Evolutionary conservation across 2,888 invertebrate genomes (phyloP).

Genomic region (Lasioglossum pauxillum): DNA sequence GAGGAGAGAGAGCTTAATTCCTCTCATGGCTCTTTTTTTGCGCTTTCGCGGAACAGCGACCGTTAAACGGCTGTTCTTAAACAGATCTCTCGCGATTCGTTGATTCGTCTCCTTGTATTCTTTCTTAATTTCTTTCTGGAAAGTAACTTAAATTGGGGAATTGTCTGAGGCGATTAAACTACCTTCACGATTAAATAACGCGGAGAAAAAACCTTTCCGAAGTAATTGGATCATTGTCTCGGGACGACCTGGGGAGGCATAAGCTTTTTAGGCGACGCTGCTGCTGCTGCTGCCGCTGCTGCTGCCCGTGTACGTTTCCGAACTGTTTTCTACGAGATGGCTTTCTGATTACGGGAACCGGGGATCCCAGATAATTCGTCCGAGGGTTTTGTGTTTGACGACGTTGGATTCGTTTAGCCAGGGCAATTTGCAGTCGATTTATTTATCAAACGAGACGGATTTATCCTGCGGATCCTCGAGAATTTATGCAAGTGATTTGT

Average conservation of each 20-base stretch:
- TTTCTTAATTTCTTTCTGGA: slow-evolving; percentile 19
- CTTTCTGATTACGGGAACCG: neutral
- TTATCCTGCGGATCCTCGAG: neutral
- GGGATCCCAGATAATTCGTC: neutral
- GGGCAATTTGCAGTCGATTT: slow-evolving; percentile 1
- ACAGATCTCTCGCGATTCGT: slow-evolving; percentile 37
- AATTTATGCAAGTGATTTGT: neutral
- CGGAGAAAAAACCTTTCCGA: slow-evolving; percentile 9
- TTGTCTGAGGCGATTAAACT: slow-evolving; percentile 36
- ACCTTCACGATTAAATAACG: slow-evolving; percentile 15
- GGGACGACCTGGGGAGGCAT: neutral
- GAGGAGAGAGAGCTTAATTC: slow-evolving; percentile 43
- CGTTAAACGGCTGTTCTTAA: slow-evolving; percentile 48
- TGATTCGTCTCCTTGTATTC: slow-evolving; percentile 26
- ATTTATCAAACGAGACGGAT: neutral
- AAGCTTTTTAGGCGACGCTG: slow-evolving; percentile 13
- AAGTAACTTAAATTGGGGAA: slow-evolving; percentile 37
- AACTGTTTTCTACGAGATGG: slow-evolving; percentile 8
- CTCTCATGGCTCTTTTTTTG: slow-evolving; percentile 18
- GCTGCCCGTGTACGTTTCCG: neutral
- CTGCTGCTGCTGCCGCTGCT: neutral
- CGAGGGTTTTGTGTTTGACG: neutral
- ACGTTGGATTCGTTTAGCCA: neutral
- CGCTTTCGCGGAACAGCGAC: neutral
- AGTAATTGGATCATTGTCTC: slow-evolving; percentile 28